Conservation (phyloP, 2,113 vertebrate genomes). For the Anoura caudifer region DNA sequence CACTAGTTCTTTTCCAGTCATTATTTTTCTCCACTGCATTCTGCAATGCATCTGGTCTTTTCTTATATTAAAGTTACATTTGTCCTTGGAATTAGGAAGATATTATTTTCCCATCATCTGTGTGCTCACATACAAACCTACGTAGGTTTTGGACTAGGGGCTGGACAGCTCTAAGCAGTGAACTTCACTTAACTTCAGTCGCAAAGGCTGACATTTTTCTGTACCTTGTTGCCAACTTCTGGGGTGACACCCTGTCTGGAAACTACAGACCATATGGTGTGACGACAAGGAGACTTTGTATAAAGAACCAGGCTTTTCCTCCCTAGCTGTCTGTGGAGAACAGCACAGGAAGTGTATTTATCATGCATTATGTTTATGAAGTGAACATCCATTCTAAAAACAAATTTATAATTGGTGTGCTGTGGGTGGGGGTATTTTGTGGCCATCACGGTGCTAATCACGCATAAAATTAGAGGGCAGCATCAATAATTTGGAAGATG, state of each 20-base stretch:
- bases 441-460: not conserved
- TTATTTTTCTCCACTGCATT: not conserved
- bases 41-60: not conserved
- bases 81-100: not conserved
- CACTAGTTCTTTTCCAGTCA: not conserved
- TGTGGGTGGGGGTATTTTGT: not conserved
- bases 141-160: too few species aligned
- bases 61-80: not conserved
- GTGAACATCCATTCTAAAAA: slow-evolving; percentile 41
- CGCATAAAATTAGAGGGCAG: not conserved
- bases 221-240: not conserved
- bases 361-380: slow-evolving; percentile 25
- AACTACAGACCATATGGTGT: not conserved
- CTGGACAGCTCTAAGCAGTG: not conserved
- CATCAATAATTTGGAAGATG: not conserved
- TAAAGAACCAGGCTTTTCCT: slow-evolving; percentile 29
- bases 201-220: not conserved
- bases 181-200: not conserved
- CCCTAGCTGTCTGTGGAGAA: not conserved
- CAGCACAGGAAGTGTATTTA: slow-evolving; percentile 18
- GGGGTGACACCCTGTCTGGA: slow-evolving; percentile 43
- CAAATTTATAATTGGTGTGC: not conserved
- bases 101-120: not conserved
- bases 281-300: slow-evolving; percentile 51
- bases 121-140: not conserved